Base-by-base conservation (phyloP, 2,797 vertebrate species). In the Hipposideros larvatus region DNA sequence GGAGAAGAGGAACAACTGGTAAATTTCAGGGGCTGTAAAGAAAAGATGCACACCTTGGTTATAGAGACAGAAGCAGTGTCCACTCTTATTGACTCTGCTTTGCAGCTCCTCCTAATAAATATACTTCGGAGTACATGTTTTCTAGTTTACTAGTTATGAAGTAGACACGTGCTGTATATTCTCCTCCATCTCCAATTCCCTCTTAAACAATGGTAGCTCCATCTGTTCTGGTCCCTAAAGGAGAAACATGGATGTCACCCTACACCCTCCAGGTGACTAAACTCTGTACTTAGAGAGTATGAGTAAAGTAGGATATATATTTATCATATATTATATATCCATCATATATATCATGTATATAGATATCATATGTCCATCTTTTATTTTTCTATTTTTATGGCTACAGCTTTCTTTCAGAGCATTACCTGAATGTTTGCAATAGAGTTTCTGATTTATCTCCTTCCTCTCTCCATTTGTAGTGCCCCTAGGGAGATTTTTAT, bases 341-440 rank as follows among this genome's bases (percentile, higher is more conserved):
- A 61, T 93, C 37, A 37, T 37, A 37, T 37, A 37, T 37, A 37
- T 37, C 37, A 37, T 37, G 3, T 37, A 37, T 37, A 37, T 37
- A 37, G 37, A 2, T 37, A 43, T 43, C 43, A 43, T 6, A 43
- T 43, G 43, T 26, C 2, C 1, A 61, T 93, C 37, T 73, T 43
- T 3, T 34, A 53, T 46, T 92, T 88, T 92, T 71, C 82, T 87
- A 34, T 84, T 92, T 4, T 61, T 18, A 31, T 65, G n/a, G 19
- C 70, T 92, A 11, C 15, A 91, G 19, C 26, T 82, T 94, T 61
- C 43, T 95, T 94, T 82, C 41, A 92, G 71, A 82, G 24, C 14
- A 74, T 87, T 79, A 68, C 82, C 61, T 88, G 37, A 94, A 48
- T 31, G 68, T 90, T 51, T 84, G 16, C 6, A 74, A 82, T 73